Base-by-base conservation (phyloP, 1,140 invertebrate genomes). In the Achroia grisella region DNA sequence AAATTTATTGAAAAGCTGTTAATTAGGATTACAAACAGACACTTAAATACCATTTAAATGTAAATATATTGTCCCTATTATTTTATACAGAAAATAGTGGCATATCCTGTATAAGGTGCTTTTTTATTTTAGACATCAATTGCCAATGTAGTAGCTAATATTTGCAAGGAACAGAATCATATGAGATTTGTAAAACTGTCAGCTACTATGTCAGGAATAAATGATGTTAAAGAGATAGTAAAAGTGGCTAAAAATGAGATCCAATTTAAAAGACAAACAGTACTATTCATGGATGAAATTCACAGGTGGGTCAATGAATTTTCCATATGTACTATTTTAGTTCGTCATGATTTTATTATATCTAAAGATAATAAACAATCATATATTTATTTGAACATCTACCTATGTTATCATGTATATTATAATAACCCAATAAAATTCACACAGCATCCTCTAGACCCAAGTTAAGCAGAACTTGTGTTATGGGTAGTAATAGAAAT, bases 221-320 rank as follows among this genome's bases (percentile, higher is more conserved):
- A 89, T 83, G 93, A 95, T 72, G 90, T 96, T 0, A 93, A 93
- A 69, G 91, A 93, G 79, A 87, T 90, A 0, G 88, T 93, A 6
- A 90, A 90, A 58, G 68, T 90, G n/a, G 94, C 94, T 10, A 89
- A 91, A 67, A 93, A 92, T 79, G 92, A 95, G 62, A 64, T 87
- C 30, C 91, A 90, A 62, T 92, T 91, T 60, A 91, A 91, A 49
- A 88, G 90, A 50, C 89, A 89, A 60, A 95, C 94, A 29, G 87
- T 96, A 37, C 76, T 96, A 9, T 96, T 96, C 67, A 91, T 96
- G 89, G 95, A 96, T 88, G 94, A 96, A 84, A 94, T 96, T 62
- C 95, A 96, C 74, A 88, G 81, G 81, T 82, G 13, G 30, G 10
- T 31, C 2, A 14, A 14, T 35, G 2, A 40, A 29, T 17, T 15